Evolutionary conservation across 64 coral and sea anemone genomes (phyloP), one percentile per base, ranked within the genome.

Genomic region (Stichodactyla helianthus): DNA sequence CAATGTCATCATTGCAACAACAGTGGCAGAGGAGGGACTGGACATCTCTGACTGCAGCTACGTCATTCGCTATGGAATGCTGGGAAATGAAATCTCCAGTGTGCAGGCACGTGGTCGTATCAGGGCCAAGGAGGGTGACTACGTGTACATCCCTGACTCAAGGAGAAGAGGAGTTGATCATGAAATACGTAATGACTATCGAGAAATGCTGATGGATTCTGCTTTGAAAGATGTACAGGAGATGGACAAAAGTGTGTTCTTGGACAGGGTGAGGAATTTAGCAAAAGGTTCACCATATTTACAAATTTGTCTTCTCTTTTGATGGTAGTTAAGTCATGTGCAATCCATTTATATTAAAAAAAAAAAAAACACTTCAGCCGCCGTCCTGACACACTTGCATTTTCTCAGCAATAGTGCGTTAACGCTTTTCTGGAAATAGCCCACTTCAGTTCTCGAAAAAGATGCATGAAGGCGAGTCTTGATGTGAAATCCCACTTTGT

Each of bases 21-120:
- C 88, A 50, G 92, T 93, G 5, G 92, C 77, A 18, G 92, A 94
- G 53, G 92, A 94, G 59, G 92, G 92, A 26, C 81, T 94, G 23
- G 92, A 94, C 68, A 90, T 94, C 25, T 71, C 77, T 61, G 84
- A 90, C 51, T 94, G 92, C 53, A 94, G 86, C 68, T 94, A 77
- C 79, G 92, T 94, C 84, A 90, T 94, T n/a, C 88, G 84, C n/a
- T 94, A 90, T 79, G 92, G 90, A 22, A 71, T 90, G 56, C 53
- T 53, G 9, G 84, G 84, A 4, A 94, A 94, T 84, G 88, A 94
- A 54, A 90, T 90, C 20, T 85, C 88, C 16, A 87, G 83, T 17
- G 68, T 90, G 5, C 92, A 94, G 77, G 59, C 92, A 27, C 88
- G 88, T 82, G 92, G 92, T 67, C 88, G 92, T 20, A 82, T 90